Percentiles rank a stretch among this genome's conserved stretches.
phyloP scores from a whole-genome alignment of 2,797 vertebrate species.

The Coccyzus lansbergi region DNA sequence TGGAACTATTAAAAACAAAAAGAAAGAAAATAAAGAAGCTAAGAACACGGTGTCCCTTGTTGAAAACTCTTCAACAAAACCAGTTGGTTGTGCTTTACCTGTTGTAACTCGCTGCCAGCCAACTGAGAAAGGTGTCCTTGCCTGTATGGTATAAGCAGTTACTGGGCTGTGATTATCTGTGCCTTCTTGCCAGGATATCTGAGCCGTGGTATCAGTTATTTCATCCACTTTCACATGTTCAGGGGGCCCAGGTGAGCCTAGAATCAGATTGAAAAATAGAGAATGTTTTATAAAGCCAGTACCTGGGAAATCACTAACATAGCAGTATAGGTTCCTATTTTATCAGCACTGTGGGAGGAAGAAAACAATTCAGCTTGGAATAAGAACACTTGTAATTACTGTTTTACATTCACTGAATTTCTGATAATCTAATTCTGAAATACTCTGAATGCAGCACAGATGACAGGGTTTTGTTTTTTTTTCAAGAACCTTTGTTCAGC shows the following conservation, averaged over 20 bases:
- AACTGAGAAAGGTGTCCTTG: conserved; percentile 87
- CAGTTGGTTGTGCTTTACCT: conserved; percentile 69
- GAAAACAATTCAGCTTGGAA: background rate
- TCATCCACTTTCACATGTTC: conserved; percentile 83
- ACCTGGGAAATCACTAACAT: background rate
- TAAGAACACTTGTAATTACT: background rate
- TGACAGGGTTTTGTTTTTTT: background rate
- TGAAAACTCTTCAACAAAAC: background rate
- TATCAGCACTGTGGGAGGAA: background rate
- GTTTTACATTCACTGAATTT: background rate
- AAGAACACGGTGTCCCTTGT: background rate
- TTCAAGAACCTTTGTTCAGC: background rate
- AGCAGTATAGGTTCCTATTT: background rate
- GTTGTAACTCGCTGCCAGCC: conserved; percentile 90
- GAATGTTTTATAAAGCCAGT: background rate
- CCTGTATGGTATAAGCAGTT: conserved; percentile 84
- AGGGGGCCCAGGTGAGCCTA: conserved; percentile 88
- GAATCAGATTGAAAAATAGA: background rate
- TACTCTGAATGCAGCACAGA: background rate
- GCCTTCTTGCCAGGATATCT: conserved; percentile 87
- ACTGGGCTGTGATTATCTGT: conserved; percentile 89
- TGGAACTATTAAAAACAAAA: conserved; percentile 80
- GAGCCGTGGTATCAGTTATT: conserved; percentile 85
- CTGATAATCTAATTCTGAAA: background rate
- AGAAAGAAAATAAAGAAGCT: background rate